Base-by-base conservation (phyloP, 2,113 vertebrate genomes). In the Salvelinus sp. region DNA sequence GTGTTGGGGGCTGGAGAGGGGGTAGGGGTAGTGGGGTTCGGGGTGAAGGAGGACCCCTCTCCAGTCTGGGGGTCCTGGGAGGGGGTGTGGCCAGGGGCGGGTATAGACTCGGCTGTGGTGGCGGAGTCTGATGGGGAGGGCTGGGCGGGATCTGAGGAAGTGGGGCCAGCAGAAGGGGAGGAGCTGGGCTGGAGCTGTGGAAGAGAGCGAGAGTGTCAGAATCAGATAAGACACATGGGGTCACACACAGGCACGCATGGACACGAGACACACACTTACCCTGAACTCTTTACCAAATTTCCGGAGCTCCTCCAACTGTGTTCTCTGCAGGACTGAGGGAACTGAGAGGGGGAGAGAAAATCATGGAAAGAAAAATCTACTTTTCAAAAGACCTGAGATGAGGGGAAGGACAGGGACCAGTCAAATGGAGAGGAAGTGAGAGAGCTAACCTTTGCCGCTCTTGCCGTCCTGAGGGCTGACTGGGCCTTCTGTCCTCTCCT, bases 221-320 rank as follows among this genome's bases (percentile, higher is more conserved):
- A 68, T 68, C 12, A n/a, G 30, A 28, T 16, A 28, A 66, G 38
- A 10, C 6, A 44, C 38, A 10, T 44, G 16, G 50, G 50, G 50
- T 54, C 50, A 54, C 50, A 54, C 50, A 54, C 14, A 54, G 16
- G 16, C 50, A 54, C 5, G 3, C 28, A 20, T 27, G 27, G 16
- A 16, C 65, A 30, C 7, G 38, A 38, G 14, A 68, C 77, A 58
- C 70, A 75, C 94, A 75, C 94, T 93, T 83, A 97, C 96, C 93
- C 94, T 94, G 88, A 97, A 97, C 76, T 96, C 93, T 60, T 94
- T 95, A 70, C 95, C 93, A 89, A 97, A 97, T 82, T 96, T 96
- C 14, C 95, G 93, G 74, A 97, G 92, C 74, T 96, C 96, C 83
- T 97, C 96, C 28, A 96, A 87, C 47, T 97, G 95, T n/a, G 92